Evolutionary conservation across 2,888 invertebrate species (phyloP), one percentile per base, ranked within the genome.

Genomic region (Drosophila cyrtoloma): DNA sequence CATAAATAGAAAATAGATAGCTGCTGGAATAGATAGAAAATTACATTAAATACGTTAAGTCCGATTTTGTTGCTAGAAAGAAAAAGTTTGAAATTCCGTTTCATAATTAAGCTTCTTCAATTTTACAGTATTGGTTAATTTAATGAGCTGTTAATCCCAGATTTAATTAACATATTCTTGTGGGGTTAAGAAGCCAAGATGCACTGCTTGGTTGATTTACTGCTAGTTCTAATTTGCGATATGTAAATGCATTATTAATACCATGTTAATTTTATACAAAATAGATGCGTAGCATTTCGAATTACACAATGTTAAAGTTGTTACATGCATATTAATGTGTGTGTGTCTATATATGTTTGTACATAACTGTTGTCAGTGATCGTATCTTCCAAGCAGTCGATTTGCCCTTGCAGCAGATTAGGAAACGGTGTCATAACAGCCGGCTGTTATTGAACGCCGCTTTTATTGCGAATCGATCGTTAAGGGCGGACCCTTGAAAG

Each of bases 391-490:
- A 39, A 44, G 44, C 59, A 56, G 62, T 22, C 14, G 19, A 33
- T 63, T 68, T 77, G 64, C 75, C 79, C 53, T 35, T 59, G 69
- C 42, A 67, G 63, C 42, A 67, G 83, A 81, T 83, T 80, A 74
- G 55, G 52, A 47, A 71, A 68, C 65, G 55, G 59, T 71, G 71
- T 74, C 64, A 78, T 50, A 62, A 51, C 60, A 44, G 52, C 35
- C 58, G 57, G 47, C 56, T 72, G 71, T 68, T 71, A 79, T 76
- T 81, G 74, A 84, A 76, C 61, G 62, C 69, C 61, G 67, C 71
- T 68, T 71, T 84, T 71, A 71, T 70, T 74, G 58, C 67, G 61
- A 70, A 68, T 62, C 65, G 71, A 81, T 75, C 84, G 59, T 58
- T 65, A 59, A 59, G 58, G 69, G 57, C 53, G 61, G 59, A 51